Base-by-base conservation (phyloP, 2,888 invertebrate species). In the Heliconius erato region DNA sequence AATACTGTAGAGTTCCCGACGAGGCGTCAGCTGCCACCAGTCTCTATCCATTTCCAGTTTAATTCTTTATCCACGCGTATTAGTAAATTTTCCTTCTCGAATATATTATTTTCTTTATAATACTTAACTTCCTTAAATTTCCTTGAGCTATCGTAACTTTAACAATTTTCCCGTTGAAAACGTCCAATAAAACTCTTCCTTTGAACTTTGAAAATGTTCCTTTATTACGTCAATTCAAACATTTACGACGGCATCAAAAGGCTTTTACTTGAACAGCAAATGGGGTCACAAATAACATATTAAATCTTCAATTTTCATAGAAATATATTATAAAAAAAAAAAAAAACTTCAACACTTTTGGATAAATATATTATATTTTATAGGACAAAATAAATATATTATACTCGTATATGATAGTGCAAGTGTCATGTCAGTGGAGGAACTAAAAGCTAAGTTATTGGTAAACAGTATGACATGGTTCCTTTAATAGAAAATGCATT, bases 1-100 rank as follows among this genome's bases (percentile, higher is more conserved):
- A 65, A 97, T 90, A 23, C 92, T 87, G 86, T 86, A 91, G 80
- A 92, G 85, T 69, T 94, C 92, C 79, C 94, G 90, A 12, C 94
- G 92, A 1, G 96, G 96, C 26, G 94, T 93, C 86, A 96, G 89
- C 84, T 95, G 94, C 96, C 96, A 96, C 96, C 96, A 96, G 82
- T 96, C 95, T 63, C 90, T 89, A 65, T 93, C 93, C 95, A 95
- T 94, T 68, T 84, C 28, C 28, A 9, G 26, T 26, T 26, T 2
- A 72, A 44, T 40, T n/a, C 3, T 16, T 72, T 5, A 5, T 72
- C 40, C 14, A 16, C 6, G 2, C 14, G 71, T 72, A 72, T 44
- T 14, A 40, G n/a, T 26, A 3, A 6, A n/a, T 40, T 23, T 69
- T 71, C 40, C 40, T n/a, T 2, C n/a, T 40, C n/a, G 11, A 72